Evolutionary conservation across 2,888 invertebrate genomes (phyloP).

Genomic region (Nomada goodeniana): DNA sequence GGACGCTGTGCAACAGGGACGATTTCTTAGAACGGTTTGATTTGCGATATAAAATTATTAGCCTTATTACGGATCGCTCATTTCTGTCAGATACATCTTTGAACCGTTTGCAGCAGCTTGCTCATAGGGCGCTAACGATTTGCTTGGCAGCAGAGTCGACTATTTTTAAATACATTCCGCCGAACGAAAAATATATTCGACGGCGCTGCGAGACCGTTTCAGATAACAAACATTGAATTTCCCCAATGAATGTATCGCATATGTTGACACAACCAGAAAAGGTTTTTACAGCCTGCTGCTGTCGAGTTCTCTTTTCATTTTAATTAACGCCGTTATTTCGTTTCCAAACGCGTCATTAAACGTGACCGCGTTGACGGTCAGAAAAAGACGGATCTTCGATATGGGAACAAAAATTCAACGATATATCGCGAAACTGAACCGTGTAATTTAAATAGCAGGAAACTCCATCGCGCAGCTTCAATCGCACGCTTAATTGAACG

Average conservation of each 20-base stretch:
- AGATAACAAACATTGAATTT: conserved; percentile 7
- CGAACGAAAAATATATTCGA: background rate
- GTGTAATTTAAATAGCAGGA: too few species aligned
- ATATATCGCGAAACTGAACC: background rate
- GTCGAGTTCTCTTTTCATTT: conserved; percentile 1
- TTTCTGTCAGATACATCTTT: too few species aligned
- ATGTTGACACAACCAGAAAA: background rate
- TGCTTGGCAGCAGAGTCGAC: background rate
- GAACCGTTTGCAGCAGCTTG: too few species aligned
- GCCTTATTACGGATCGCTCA: too few species aligned
- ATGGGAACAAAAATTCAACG: background rate
- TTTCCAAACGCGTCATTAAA: conserved; percentile 12
- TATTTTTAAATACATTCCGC: background rate
- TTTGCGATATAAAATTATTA: too few species aligned
- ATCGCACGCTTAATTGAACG: background rate
- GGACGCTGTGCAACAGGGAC: too few species aligned
- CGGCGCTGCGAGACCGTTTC: background rate
- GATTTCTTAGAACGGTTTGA: too few species aligned
- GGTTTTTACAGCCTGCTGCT: background rate
- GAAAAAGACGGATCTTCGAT: background rate
- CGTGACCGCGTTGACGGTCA: background rate
- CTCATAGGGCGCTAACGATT: background rate
- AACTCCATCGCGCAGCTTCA: background rate
- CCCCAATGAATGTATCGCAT: background rate
- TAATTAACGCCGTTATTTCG: conserved; percentile 11